Base-by-base conservation (phyloP, 2,888 invertebrate species). In the Atherix ibis region DNA sequence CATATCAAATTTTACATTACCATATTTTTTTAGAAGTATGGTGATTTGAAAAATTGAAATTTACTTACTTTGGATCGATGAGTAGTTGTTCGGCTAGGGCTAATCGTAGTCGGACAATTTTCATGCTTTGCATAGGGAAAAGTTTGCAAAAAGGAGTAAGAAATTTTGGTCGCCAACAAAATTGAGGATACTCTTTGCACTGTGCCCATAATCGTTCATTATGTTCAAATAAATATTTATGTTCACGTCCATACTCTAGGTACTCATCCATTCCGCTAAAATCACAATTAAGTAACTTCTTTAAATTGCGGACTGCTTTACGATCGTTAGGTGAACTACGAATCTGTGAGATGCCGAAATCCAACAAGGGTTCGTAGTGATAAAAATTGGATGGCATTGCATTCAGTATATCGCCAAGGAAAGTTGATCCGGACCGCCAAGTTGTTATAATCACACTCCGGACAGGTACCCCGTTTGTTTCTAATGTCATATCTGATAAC, bases 371-470 rank as follows among this genome's bases (percentile, higher is more conserved):
- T 58, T 91, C 89, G 53, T 88, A 89, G 55, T 88, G 87, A 62
- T 88, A 89, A 60, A 71, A 89, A 56, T 80, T 88, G 18, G 76
- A 85, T 13, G 88, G 87, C 54, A 85, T 72, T 17, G 84, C 70
- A 55, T 83, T 83, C 30, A 88, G 56, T 27, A 87, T 71, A 51
- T 87, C 87, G 34, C 87, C 88, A 33, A 89, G 66, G 56, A 89
- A 89, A 22, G 88, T 88, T 14, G 88, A 87, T 5, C 89, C 89
- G 4, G 85, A 84, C 45, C 89, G 69, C 85, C 88, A 89, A 10
- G 84, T 84, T n/a, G 87, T 83, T 39, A 87, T 63, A 43, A 89
- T 75, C 30, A 88, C 58, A 55, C 76, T 84, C 43, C 79, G 67
- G 37, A 83, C 53, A 4, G 87, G 87, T 37, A 63, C 66, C 10